Evolutionary conservation across 2,888 invertebrate genomes (phyloP), one percentile per base, ranked within the genome.

Genomic region (Tuberolachnus salignus): DNA sequence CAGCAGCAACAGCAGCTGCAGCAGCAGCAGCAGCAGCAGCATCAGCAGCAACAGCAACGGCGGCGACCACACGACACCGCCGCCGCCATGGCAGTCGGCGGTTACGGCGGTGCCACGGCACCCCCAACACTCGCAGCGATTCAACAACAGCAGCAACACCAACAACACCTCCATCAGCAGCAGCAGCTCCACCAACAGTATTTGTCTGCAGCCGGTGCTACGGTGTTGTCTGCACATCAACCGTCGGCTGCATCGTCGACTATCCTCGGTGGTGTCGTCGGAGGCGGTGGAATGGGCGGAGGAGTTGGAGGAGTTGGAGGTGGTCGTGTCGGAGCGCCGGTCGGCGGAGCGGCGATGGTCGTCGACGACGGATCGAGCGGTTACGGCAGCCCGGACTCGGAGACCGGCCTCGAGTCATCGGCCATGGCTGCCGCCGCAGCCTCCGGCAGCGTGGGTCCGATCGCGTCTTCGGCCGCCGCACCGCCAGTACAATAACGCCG

Each of bases 301-400:
- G 66, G 49, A 3, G 46, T 16, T 3, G 34, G 34, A 4, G 66
- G 67, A 67, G 53, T 3, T 3, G 67, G 26, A 11, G n/a, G 81
- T 81, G 64, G 82, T 82, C 70, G 82, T 81, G 42, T 82, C 82
- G 51, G 82, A 82, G 82, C 34, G 34, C 19, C n/a, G 49, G 73
- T 57, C 16, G 67, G 44, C 34, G 63, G 44, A 26, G 51, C 51
- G 44, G 64, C 66, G 57, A 63, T 71, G 64, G 73, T 63, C 34
- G 63, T 73, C 73, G 82, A 82, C 67, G 82, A 82, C 74, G 82
- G 82, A 23, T 83, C 83, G 21, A 83, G 83, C 80, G 83, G 83
- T 16, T 83, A 83, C 82, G 82, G 83, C 61, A 83, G 83, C 55
- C 83, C 83, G 61, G 83, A 83, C 82, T 83, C 83, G n/a, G 82